Base-by-base conservation (phyloP, 1,140 invertebrate genomes). In the Cydia fagiglandana region DNA sequence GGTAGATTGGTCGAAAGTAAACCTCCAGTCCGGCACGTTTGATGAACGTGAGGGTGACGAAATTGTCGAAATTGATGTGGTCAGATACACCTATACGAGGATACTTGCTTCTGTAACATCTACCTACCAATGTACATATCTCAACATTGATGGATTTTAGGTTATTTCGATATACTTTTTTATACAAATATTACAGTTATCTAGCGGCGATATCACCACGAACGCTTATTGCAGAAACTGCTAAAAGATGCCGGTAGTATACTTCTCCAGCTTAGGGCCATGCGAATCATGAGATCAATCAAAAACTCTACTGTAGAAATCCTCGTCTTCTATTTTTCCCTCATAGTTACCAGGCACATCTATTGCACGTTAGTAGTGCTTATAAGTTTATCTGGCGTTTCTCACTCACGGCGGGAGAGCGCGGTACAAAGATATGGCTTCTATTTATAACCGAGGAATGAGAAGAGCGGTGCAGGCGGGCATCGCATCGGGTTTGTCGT, bases 361-460 rank as follows among this genome's bases (percentile, higher is more conserved):
- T 61, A 56, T 56, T 20, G 53, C 56, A 24, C 56, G 56, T 12
- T 61, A 20, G 20, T 73, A 76, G 79, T 73, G 79, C 78, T 79
- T 81, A 80, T 76, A 79, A 81, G 81, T 83, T 82, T 83, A 75
- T 80, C 87, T 86, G 86, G 85, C 83, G 81, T 87, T 82, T 83
- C 85, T 87, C 86, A 86, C 87, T 91, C 75, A 45, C 83, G 86
- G 85, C 82, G 89, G 90, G 90, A 92, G 90, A 91, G 87, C 88
- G 77, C 82, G 83, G 85, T 86, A 87, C 84, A 85, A 88, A 89
- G 88, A 91, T 88, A 86, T 86, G 85, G 86, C 83, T 83, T 87
- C 88, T 92, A 92, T 92, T 92, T 91, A 89, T 92, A 92, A 83
- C 83, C 80, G 82, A 38, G 66, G 66, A 70, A 70, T 38, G 66